These are phyloP conservation scores for Brachyistius frenatus DNA, from an alignment of 2,113 vertebrate species.

Conservation along the genomic window DNA sequence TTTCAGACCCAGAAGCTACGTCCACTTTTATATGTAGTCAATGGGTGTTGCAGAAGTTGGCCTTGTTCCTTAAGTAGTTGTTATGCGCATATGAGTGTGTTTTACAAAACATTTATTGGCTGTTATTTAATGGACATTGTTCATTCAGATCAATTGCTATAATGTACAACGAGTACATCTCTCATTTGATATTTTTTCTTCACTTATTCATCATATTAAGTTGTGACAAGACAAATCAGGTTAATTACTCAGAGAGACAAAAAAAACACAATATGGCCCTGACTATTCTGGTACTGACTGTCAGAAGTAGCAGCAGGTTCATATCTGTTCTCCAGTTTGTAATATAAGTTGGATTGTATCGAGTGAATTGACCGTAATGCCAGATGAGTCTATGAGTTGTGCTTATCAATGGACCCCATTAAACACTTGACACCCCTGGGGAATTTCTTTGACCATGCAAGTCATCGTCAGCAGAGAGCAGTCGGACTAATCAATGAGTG, in stretches of 20 bases:
- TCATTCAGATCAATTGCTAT: neutral
- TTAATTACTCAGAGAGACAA: slow-evolving; percentile 7
- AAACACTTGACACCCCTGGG: slow-evolving; percentile 67
- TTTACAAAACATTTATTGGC: no score
- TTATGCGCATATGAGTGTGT: no score
- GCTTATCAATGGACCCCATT: slow-evolving; percentile 76
- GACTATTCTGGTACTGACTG: slow-evolving; percentile 13
- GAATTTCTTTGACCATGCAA: slow-evolving; percentile 72
- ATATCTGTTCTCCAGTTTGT: slow-evolving; percentile 32
- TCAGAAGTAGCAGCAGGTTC: slow-evolving; percentile 14
- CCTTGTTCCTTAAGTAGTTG: no score
- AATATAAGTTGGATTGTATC: slow-evolving; percentile 45
- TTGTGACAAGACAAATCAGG: neutral
- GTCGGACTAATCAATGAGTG: slow-evolving; percentile 73
- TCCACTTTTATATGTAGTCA: no score
- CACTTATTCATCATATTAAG: neutral
- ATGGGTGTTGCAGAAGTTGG: no score
- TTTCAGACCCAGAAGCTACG: no score
- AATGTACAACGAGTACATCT: neutral
- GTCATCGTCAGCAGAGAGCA: slow-evolving; percentile 71
- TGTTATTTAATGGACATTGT: neutral
- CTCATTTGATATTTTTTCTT: neutral
- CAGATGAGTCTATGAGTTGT: slow-evolving; percentile 71
- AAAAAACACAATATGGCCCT: slow-evolving; percentile 2
- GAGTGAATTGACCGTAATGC: slow-evolving; percentile 63